A percentile compares a stretch with the other conserved stretches of the same genome.
phyloP scores from a whole-genome alignment of 1,140 invertebrate species.

The Cotesia glomerata region DNA sequence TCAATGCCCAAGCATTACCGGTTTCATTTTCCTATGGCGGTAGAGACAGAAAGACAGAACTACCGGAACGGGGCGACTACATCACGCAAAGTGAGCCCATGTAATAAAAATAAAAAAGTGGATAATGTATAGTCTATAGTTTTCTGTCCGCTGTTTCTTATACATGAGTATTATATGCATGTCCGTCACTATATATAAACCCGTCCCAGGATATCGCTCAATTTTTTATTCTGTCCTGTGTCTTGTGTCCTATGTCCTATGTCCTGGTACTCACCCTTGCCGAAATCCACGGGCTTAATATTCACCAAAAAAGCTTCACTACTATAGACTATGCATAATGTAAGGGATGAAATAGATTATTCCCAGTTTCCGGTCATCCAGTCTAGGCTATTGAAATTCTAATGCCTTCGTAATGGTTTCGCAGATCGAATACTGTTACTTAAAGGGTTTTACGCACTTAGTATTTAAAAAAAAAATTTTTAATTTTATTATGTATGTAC shows the following conservation, averaged over 20 bases:
- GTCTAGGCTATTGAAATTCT: slow-evolving; percentile 10
- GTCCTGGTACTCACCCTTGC: background rate
- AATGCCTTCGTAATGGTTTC: background rate
- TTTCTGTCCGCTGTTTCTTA: slow-evolving; percentile 5
- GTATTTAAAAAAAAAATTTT: too few species aligned
- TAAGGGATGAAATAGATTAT: background rate
- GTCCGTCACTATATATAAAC: background rate
- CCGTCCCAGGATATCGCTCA: slow-evolving; percentile 51
- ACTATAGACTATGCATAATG: background rate
- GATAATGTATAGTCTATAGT: background rate
- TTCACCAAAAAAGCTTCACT: background rate
- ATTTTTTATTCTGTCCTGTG: slow-evolving; percentile 48
- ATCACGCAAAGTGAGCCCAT: slow-evolving; percentile 25
- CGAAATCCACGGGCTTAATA: too few species aligned
- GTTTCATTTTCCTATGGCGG: slow-evolving; percentile 59
- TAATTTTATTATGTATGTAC: too few species aligned
- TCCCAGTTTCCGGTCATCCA: background rate
- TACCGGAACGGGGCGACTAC: too few species aligned
- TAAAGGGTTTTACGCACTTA: too few species aligned
- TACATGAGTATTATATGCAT: background rate
- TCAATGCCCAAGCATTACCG: slow-evolving; percentile 59
- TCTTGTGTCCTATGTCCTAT: too few species aligned
- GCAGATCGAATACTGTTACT: too few species aligned
- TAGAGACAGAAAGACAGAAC: slow-evolving; percentile 37
- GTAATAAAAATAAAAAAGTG: slow-evolving; percentile 48